Evolutionary conservation across 2,797 vertebrate genomes (phyloP).

Genomic region (Epinephelus awoara): DNA sequence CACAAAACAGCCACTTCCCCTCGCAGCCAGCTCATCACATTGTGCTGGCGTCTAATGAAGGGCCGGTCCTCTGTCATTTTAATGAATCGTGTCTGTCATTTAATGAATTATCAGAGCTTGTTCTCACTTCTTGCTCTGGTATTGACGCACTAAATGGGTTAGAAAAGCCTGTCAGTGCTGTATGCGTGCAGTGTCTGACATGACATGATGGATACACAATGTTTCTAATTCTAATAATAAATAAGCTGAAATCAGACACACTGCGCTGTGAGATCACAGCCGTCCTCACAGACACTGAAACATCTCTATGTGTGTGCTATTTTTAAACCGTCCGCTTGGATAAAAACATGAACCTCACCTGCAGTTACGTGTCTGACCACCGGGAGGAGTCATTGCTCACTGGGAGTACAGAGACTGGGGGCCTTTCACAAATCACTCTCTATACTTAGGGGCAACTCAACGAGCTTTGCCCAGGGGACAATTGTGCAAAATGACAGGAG

Average conservation of each 20-base stretch:
- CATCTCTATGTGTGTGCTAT: background rate
- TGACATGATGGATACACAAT: slow-evolving; percentile 9
- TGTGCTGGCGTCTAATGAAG: slow-evolving; percentile 35
- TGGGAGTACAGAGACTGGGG: background rate
- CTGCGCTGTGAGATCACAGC: background rate
- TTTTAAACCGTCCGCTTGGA: background rate
- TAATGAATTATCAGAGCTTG: slow-evolving; percentile 49
- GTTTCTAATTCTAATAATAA: background rate
- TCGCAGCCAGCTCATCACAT: slow-evolving; percentile 40
- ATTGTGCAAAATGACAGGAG: no score
- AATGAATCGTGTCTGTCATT: slow-evolving; percentile 48
- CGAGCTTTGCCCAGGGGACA: no score
- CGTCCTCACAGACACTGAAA: slow-evolving; percentile 2
- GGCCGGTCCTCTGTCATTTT: slow-evolving; percentile 36
- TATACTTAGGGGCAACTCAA: no score
- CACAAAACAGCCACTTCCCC: slow-evolving; percentile 44
- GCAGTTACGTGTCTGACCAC: slow-evolving; percentile 49
- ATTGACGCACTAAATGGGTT: slow-evolving; percentile 31
- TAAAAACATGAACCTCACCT: background rate
- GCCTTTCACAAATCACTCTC: no score
- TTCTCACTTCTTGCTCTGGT: slow-evolving; percentile 38
- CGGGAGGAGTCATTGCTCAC: slow-evolving; percentile 44
- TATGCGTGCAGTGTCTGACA: slow-evolving; percentile 1
- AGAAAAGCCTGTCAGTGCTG: slow-evolving; percentile 16
- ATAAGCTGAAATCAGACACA: background rate